Evolutionary conservation across 2,797 vertebrate species (phyloP).

Genomic region (Lagocephalus sceleratus): DNA sequence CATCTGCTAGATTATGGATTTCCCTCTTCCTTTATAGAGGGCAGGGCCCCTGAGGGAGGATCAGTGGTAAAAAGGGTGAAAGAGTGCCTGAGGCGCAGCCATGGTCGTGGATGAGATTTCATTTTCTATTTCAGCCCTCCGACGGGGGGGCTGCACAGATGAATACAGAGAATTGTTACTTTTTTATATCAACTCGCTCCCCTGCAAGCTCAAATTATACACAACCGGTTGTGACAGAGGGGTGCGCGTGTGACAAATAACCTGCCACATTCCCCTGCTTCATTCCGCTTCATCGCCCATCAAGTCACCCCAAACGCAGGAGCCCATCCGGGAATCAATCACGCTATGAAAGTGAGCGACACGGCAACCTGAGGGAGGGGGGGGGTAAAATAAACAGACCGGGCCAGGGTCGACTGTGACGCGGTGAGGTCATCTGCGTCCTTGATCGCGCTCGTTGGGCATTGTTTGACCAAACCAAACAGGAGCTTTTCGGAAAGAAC

Average conservation of each 20-base stretch:
- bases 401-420: no score
- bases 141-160: constrained; percentile 61
- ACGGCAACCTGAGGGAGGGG: neutral
- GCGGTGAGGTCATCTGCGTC: constrained; percentile 33
- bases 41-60: constrained; percentile 72
- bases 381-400: no score
- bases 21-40: constrained; percentile 68
- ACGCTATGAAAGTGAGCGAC: constrained; percentile 61
- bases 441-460: constrained; percentile 35
- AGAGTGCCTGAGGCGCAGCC: constrained; percentile 71
- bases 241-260: constrained; percentile 70
- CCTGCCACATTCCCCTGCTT: constrained; percentile 64
- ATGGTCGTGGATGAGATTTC: constrained; percentile 73
- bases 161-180: constrained; percentile 74
- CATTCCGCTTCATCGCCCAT: constrained; percentile 73
- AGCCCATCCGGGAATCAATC: constrained; percentile 67
- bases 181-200: constrained; percentile 76
- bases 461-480: constrained; percentile 51
- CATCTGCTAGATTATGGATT: constrained; percentile 81
- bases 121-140: constrained; percentile 74
- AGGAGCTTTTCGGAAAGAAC: constrained; percentile 52
- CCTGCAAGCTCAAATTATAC: constrained; percentile 76
- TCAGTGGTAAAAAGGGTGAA: constrained; percentile 75
- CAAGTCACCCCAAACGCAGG: constrained; percentile 66
- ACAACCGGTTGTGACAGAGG: constrained; percentile 69